Conservation (phyloP, 1,140 invertebrate genomes). For the Colletes gigas region DNA sequence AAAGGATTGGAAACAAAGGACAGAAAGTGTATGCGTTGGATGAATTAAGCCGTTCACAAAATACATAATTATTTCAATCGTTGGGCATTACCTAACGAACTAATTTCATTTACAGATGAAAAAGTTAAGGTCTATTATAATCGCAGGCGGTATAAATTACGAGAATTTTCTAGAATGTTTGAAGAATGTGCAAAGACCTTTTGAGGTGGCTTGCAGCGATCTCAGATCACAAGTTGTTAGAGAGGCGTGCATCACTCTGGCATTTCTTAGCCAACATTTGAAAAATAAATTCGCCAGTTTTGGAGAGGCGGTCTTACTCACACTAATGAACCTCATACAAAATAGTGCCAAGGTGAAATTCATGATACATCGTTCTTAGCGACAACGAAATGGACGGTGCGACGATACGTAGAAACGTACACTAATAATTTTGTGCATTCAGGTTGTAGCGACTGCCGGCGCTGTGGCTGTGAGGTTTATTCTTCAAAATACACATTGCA, state of each 20-base stretch:
- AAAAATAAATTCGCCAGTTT: constrained; percentile 93
- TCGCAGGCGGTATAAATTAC: constrained; percentile 89
- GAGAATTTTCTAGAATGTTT: constrained; percentile 91
- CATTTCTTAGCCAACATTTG: constrained; percentile 92
- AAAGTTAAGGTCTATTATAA: constrained; percentile 90
- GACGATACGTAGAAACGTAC: constrained; percentile 11
- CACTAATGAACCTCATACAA: constrained; percentile 94
- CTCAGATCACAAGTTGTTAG: constrained; percentile 95
- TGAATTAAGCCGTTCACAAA: neutral
- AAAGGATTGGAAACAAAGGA: constrained; percentile 96
- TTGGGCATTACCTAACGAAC: neutral
- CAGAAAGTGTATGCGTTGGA: constrained; percentile 88
- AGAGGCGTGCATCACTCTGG: constrained; percentile 97
- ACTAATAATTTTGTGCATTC: constrained; percentile 38
- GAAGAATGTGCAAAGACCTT: constrained; percentile 90
- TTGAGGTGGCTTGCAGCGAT: constrained; percentile 93
- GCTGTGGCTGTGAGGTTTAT: constrained; percentile 94
- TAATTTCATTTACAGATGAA: constrained; percentile 85
- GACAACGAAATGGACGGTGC: neutral
- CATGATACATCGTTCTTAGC: neutral
- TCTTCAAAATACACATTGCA: constrained; percentile 92
- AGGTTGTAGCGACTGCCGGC: constrained; percentile 96
- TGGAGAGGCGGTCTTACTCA: constrained; percentile 90
- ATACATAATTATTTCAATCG: neutral
- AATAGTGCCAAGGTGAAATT: constrained; percentile 94